Evolutionary conservation across 2,113 vertebrate genomes (phyloP).

Genomic region (Dromaius novaehollandiae): DNA sequence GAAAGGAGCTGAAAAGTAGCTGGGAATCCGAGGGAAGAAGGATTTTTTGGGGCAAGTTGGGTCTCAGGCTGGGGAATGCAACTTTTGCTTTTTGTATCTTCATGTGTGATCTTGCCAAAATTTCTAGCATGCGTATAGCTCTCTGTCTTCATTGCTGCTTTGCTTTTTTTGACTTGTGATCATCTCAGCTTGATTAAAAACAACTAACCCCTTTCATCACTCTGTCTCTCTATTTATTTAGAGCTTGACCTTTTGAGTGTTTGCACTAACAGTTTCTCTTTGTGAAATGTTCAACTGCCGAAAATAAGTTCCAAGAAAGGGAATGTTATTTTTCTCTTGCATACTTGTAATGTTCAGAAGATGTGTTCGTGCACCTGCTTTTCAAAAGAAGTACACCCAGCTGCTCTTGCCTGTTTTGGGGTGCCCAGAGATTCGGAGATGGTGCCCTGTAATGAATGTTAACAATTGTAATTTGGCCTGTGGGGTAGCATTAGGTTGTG

Average conservation of each 20-base stretch:
- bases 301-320: slow-evolving; percentile 65
- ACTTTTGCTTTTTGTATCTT: slow-evolving; percentile 25
- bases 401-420: not conserved
- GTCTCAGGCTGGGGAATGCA: not conserved
- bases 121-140: not conserved
- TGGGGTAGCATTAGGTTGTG: not conserved
- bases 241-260: slow-evolving; percentile 58
- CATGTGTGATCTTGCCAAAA: not conserved
- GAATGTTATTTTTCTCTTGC: slow-evolving; percentile 55
- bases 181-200: slow-evolving; percentile 55
- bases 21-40: not conserved
- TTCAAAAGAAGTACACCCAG: not conserved
- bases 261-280: slow-evolving; percentile 56
- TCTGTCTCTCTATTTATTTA: slow-evolving; percentile 48
- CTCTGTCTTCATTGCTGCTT: slow-evolving; percentile 6
- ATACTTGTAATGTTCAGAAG: not conserved
- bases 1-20: not conserved
- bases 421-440: not conserved
- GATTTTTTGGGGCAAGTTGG: not conserved
- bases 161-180: slow-evolving; percentile 54
- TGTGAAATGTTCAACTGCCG: slow-evolving; percentile 24
- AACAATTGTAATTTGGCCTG: not conserved
- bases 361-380: not conserved
- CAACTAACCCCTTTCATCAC: slow-evolving; percentile 56
- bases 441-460: not conserved